Conservation (phyloP, 1,140 invertebrate genomes). For the Rhynchophorus ferrugineus region DNA sequence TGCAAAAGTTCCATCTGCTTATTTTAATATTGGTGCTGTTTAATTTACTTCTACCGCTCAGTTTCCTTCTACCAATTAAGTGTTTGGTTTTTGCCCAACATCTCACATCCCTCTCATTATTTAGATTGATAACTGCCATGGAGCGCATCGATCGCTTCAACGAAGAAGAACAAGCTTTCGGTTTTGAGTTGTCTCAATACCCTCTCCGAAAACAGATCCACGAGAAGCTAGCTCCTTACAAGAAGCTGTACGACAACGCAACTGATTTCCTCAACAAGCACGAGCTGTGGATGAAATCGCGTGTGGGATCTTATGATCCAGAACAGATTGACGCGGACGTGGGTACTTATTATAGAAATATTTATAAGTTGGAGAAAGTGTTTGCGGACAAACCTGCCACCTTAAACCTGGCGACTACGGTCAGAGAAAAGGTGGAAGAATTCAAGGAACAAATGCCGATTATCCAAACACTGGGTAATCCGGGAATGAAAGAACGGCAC, state of each 20-base stretch:
- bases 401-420: slow-evolving; percentile 53
- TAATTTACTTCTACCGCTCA: too few relatives aligned
- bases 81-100: too few relatives aligned
- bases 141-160: slow-evolving; percentile 85
- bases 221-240: slow-evolving; percentile 74
- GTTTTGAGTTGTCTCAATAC: slow-evolving; percentile 84
- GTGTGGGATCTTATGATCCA: slow-evolving; percentile 78
- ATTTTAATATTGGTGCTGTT: too few relatives aligned
- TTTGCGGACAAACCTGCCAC: slow-evolving; percentile 67
- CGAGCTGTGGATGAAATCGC: slow-evolving; percentile 74
- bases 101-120: too few relatives aligned
- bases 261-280: slow-evolving; percentile 79
- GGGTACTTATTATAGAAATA: slow-evolving; percentile 66
- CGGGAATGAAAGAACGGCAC: slow-evolving; percentile 84
- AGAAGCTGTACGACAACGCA: slow-evolving; percentile 81
- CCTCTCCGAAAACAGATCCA: slow-evolving; percentile 68
- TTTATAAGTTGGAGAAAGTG: slow-evolving; percentile 83
- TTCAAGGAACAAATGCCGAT: slow-evolving; percentile 88
- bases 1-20: too few relatives aligned
- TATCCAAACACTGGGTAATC: slow-evolving; percentile 87
- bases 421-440: slow-evolving; percentile 68
- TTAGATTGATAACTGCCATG: slow-evolving; percentile 56
- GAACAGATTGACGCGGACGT: slow-evolving; percentile 83
- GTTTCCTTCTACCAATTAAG: too few relatives aligned
- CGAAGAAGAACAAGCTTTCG: slow-evolving; percentile 83